Base-by-base conservation (phyloP, 2,113 vertebrate genomes). In the Martes martes region DNA sequence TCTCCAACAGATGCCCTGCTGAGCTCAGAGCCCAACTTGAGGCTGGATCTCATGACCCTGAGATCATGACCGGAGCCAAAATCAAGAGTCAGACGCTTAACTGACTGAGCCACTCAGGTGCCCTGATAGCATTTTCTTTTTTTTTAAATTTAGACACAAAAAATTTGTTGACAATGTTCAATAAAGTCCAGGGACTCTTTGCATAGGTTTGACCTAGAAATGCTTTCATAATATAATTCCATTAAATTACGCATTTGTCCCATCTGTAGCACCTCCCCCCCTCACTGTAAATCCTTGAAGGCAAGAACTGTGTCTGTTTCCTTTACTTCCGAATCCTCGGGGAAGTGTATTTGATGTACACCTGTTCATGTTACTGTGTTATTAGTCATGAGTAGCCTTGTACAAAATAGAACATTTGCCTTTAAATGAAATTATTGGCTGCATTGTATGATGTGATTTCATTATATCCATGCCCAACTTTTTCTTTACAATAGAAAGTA, bases 391-490 rank as follows among this genome's bases (percentile, higher is more conserved):
- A 31, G 8, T 78, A 39, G 10, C 79, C 15, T 11, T 59, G 33
- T 6, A 55, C 8, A 45, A 91, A 84, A 80, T 16, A 89, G 50
- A 93, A 39, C 26, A 47, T 36, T 90, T 92, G 14, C 10, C 63
- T 90, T 92, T 83, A 76, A 82, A 42, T 88, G 57, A 92, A 94
- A 83, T 73, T 74, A 36, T 63, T 87, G 86, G 33, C 36, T 81
- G 11, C 28, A 36, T 71, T 67, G 83, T 76, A 74, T 36, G 19
- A 61, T 59, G 21, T 84, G 7, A 88, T 92, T 96, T 94, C n/a
- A 76, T 96, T 76, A 23, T 26, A 52, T 78, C 15, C 16, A 33
- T n/a, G 76, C n/a, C 33, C 6, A 73, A 31, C 8, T 9, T 69
- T 86, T 71, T 71, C 31, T 81, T 95, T 47, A 71, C 71, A 81